phyloP scores from a whole-genome alignment of 2,888 invertebrate genomes.

The Schizotus pectinicornis region DNA sequence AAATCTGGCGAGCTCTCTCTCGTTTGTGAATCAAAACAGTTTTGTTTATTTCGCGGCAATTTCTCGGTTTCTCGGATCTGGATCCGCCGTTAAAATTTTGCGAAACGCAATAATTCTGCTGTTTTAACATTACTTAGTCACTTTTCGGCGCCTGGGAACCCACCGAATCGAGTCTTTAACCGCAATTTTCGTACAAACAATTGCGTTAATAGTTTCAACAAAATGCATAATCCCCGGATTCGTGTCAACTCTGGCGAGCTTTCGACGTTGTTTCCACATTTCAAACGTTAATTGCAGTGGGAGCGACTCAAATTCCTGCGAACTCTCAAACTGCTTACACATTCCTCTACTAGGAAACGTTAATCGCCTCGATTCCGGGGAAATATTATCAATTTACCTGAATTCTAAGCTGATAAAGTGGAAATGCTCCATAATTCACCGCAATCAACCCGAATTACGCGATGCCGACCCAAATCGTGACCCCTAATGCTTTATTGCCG shows the following conservation, averaged over 20 bases:
- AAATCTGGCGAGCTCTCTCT: too few relatives aligned
- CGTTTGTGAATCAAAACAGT: too few relatives aligned
- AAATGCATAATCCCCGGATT: constrained; percentile 5
- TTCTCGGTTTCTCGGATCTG: too few relatives aligned
- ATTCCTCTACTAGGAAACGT: constrained; percentile 17
- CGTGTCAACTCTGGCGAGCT: background rate
- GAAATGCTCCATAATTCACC: constrained; percentile 18
- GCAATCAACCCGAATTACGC: constrained; percentile 11
- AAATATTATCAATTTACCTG: constrained; percentile 26
- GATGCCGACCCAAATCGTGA: constrained; percentile 3
- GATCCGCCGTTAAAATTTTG: too few relatives aligned
- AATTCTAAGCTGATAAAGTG: constrained; percentile 14
- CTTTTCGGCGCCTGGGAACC: too few relatives aligned
- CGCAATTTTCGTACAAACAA: background rate
- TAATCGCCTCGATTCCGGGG: constrained; percentile 18
- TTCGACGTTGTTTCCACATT: background rate
- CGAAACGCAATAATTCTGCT: too few relatives aligned
- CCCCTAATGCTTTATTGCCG: constrained; percentile 5
- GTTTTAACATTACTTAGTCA: too few relatives aligned
- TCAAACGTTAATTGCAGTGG: constrained; percentile 8
- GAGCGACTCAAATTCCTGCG: constrained; percentile 16
- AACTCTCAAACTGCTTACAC: constrained; percentile 13
- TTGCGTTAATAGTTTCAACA: constrained; percentile 14
- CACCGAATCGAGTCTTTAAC: too few relatives aligned
- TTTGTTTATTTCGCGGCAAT: too few relatives aligned